Conservation (phyloP, 2,888 invertebrate species). For the Cryptophagus acutangulus region DNA sequence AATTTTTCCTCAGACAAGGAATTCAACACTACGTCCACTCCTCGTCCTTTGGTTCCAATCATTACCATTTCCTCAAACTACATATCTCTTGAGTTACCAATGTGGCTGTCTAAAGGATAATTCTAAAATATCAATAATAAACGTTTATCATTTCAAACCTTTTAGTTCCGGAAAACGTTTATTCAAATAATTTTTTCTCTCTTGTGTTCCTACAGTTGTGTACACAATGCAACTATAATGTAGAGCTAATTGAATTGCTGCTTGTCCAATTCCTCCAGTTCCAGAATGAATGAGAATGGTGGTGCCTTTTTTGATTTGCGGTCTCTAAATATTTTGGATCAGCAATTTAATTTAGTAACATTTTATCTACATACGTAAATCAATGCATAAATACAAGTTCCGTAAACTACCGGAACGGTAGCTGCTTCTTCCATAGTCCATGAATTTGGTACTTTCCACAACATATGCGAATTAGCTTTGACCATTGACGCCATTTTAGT, state of each 20-base stretch:
- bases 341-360: too few species aligned
- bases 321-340: constrained; percentile 20
- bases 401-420: constrained; percentile 58
- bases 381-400: constrained; percentile 44
- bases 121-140: too few species aligned
- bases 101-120: constrained; percentile 28
- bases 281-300: constrained; percentile 55
- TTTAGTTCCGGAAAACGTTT: constrained; percentile 48
- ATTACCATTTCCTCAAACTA: constrained; percentile 84
- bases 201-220: constrained; percentile 65
- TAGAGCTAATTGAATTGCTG: constrained; percentile 69
- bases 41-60: constrained; percentile 73
- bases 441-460: constrained; percentile 52
- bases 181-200: constrained; percentile 61
- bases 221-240: constrained; percentile 60
- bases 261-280: constrained; percentile 71
- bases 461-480: too few species aligned
- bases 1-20: constrained; percentile 90
- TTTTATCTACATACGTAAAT: constrained; percentile 31
- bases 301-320: constrained; percentile 38
- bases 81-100: constrained; percentile 67
- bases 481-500: too few species aligned
- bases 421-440: constrained; percentile 58
- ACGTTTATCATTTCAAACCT: too few species aligned
- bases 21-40: constrained; percentile 88